Base-by-base conservation (phyloP, 2,797 vertebrate genomes). In the Chelonia mydas region DNA sequence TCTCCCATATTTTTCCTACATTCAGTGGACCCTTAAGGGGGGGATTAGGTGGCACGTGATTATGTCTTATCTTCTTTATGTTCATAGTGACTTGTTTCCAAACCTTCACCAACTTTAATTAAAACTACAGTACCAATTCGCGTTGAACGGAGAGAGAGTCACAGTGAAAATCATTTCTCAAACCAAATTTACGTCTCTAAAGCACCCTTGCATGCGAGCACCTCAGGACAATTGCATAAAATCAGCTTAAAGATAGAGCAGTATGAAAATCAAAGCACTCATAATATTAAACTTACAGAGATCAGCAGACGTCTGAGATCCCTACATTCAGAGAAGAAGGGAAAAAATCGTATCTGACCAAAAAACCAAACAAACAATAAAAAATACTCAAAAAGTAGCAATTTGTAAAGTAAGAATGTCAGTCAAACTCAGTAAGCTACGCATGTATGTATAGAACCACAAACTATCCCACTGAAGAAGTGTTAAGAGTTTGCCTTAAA, bases 191-290 rank as follows among this genome's bases (percentile, higher is more conserved):
- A 92, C 80, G 95, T 94, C 97, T 93, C 90, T 95, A 89, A 83
- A 87, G 91, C 33, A 94, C 84, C 91, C 97, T 97, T 45, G 90
- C 93, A 77, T 78, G 92, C 83, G 83, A 97, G 97, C 84, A 93
- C 92, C 96, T 97, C 5, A 55, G 89, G 95, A 91, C 87, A 83
- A 93, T 89, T 51, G 92, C 65, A 79, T 47, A 89, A 95, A 97
- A 97, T 85, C 83, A 90, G 95, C 88, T 97, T 93, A 95, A 90
- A 96, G 96, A 95, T 94, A 86, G 81, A 96, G 94, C 91, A 88
- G 92, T 31, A 81, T 93, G 96, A 96, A 95, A 95, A 97, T 90
- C 97, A 98, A 97, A 97, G 92, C 92, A 92, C 95, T 96, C 97
- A 92, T 80, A 96, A 96, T 90, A 96, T 89, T 8, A 54, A 96